A percentile compares a stretch with the other conserved stretches of the same genome.
Conservation (phyloP, 2,113 vertebrate genomes). For the Thomomys bottae region DNA sequence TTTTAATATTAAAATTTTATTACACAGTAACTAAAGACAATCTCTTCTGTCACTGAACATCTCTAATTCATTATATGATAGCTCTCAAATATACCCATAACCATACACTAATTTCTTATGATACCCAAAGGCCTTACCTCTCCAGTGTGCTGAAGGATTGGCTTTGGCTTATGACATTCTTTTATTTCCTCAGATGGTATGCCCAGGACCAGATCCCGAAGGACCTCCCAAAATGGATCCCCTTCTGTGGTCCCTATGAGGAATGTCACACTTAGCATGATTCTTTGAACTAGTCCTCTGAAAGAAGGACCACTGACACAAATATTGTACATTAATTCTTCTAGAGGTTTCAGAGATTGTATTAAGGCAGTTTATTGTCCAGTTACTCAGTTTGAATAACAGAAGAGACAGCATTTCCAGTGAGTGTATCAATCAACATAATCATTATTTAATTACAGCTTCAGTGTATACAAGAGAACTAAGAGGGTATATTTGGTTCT, state of each 20-base stretch:
- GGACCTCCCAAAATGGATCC: slow-evolving; percentile 91
- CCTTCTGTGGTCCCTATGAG: slow-evolving; percentile 89
- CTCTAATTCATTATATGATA: not conserved
- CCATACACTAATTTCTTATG: not conserved
- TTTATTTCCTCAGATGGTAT: slow-evolving; percentile 90
- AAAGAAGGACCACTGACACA: not conserved
- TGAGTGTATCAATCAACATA: not conserved
- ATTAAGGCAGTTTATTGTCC: not conserved
- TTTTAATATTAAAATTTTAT: not conserved
- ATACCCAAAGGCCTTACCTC: slow-evolving; percentile 85
- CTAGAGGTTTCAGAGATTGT: slow-evolving; percentile 28
- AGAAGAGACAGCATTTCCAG: not conserved
- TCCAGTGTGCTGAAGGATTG: slow-evolving; percentile 93
- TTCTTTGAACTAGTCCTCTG: not conserved
- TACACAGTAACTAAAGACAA: not conserved
- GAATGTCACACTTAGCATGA: slow-evolving; percentile 19
- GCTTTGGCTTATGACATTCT: slow-evolving; percentile 94
- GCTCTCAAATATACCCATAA: slow-evolving; percentile 10
- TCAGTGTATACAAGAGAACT: not conserved
- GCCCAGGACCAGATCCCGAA: slow-evolving; percentile 90
- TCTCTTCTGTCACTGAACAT: not conserved
- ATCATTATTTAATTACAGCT: not conserved
- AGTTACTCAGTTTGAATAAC: not conserved
- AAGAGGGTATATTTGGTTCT: not conserved
- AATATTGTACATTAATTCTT: not conserved